Percentiles rank a stretch among this genome's conserved stretches.
Evolutionary conservation across 2,888 invertebrate genomes (phyloP).

Genomic region (Drosophila anomelani): DNA sequence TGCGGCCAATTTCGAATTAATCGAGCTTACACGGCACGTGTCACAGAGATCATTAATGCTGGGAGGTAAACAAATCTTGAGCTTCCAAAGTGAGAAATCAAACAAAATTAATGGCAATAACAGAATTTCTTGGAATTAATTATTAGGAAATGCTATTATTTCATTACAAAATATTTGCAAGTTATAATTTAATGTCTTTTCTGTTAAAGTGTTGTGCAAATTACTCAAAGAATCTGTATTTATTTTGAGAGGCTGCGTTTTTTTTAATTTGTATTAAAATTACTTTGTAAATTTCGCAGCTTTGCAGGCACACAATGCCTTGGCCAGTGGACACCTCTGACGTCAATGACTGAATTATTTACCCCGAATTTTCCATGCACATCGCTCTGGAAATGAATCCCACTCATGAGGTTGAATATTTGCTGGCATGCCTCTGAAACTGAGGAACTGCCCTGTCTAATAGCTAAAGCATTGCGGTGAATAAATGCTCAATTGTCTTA

Average conservation of each 20-base stretch:
- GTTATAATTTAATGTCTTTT: background rate
- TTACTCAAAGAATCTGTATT: no score
- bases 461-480: slow-evolving; percentile 27
- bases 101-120: background rate
- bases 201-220: background rate
- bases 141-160: background rate
- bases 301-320: background rate
- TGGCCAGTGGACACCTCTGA: slow-evolving; percentile 10
- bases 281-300: background rate
- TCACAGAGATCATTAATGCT: slow-evolving; percentile 9
- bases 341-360: slow-evolving; percentile 32
- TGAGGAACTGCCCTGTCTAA: slow-evolving; percentile 11
- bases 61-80: slow-evolving; percentile 1
- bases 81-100: background rate
- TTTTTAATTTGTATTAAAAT: background rate
- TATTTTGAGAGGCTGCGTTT: background rate
- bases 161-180: background rate
- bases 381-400: slow-evolving; percentile 1
- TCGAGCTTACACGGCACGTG: slow-evolving; percentile 26
- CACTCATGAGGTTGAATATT: background rate
- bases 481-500: slow-evolving; percentile 39
- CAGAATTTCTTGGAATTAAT: background rate
- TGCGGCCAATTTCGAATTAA: slow-evolving; percentile 16
- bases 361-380: slow-evolving; percentile 15
- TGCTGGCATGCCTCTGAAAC: slow-evolving; percentile 5